phyloP scores from a whole-genome alignment of 1,140 invertebrate genomes.

The Prorops nasuta region DNA sequence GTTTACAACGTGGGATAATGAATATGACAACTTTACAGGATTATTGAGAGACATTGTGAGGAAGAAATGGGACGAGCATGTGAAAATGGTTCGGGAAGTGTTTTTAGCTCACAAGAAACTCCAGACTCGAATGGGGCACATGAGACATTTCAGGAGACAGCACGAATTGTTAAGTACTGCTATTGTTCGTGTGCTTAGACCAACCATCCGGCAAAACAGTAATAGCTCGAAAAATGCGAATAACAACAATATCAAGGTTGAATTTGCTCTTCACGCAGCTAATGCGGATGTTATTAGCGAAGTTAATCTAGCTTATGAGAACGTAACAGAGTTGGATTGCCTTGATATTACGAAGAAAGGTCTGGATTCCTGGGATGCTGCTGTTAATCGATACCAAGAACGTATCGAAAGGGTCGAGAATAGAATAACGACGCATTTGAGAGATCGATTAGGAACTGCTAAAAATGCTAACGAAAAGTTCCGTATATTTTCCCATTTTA shows the following conservation, averaged over 20 bases:
- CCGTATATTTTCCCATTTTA: conserved; percentile 96
- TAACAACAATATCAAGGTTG: conserved; percentile 48
- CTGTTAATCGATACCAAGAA: conserved; percentile 93
- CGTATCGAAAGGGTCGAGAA: conserved; percentile 97
- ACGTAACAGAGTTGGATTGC: conserved; percentile 98
- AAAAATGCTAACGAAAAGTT: conserved; percentile 99
- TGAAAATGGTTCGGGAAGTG: conserved; percentile 97
- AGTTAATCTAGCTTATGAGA: conserved; percentile 96
- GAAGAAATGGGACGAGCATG: conserved; percentile 94
- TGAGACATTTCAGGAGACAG: conserved; percentile 93
- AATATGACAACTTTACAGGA: conserved; percentile 95
- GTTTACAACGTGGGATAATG: conserved; percentile 97
- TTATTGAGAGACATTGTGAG: conserved; percentile 91
- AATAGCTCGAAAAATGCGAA: conserved; percentile 43
- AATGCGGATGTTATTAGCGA: conserved; percentile 92
- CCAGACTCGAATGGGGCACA: conserved; percentile 93
- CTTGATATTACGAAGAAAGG: conserved; percentile 97
- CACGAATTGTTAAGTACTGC: conserved; percentile 97
- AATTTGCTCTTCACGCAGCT: conserved; percentile 76
- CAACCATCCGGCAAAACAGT: conserved; percentile 59
- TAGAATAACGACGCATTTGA: conserved; percentile 90
- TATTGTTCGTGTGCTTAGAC: conserved; percentile 89
- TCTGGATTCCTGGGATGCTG: conserved; percentile 95
- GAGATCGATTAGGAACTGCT: conserved; percentile 95
- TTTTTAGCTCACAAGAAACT: conserved; percentile 93